Evolutionary conservation across 53 echinoderm and acorn worm species (phyloP), one percentile per base, ranked within the genome.

Genomic region (Echinometra lucunter): DNA sequence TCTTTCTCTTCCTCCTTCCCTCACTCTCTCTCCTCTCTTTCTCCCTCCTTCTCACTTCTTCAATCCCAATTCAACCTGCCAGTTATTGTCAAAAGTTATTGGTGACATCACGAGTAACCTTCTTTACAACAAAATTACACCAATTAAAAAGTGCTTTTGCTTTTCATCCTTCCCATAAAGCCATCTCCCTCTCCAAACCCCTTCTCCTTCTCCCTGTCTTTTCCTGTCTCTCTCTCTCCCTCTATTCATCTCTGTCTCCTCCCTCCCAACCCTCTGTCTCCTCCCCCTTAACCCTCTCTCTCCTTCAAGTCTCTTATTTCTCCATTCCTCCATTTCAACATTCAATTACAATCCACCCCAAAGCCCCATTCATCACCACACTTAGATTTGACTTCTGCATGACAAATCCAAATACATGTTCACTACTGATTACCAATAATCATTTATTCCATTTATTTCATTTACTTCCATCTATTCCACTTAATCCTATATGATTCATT

Each of bases 401-500:
- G 38, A 78, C 78, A 78, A 78, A 6, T 11, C 78, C 42, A 19
- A 78, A 42, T 38, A 40, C 38, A 78, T 78, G 13, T 37, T 19
- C 40, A 40, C 23, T 15, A 1, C 78, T 38, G 38, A 78, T 78
- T 42, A 40, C 8, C 78, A 38, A 38, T 42, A 78, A 85, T 85
- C 85, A 85, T 85, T 28, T 6, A 28, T 85, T 45, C 85, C 53
- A 85, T 85, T 44, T 89, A 57, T 9, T n/a, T n/a, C n/a, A n/a
- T n/a, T 53, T 53, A 53, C 53, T 53, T 53, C 49, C 85, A 85
- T 85, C 12, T 25, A 28, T 85, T 45, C 85, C 53, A 85, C 49
- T 49, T 89, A 58, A 6, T 30, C 40, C 3, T 60, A 11, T 89
- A 67, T 91, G 91, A 91, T 91, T 91, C 91, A 91, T 45, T 67